These are phyloP conservation scores for Acanthacorydalis orientalis DNA, from an alignment of 2,888 invertebrate genomes.

Conservation along the genomic window DNA sequence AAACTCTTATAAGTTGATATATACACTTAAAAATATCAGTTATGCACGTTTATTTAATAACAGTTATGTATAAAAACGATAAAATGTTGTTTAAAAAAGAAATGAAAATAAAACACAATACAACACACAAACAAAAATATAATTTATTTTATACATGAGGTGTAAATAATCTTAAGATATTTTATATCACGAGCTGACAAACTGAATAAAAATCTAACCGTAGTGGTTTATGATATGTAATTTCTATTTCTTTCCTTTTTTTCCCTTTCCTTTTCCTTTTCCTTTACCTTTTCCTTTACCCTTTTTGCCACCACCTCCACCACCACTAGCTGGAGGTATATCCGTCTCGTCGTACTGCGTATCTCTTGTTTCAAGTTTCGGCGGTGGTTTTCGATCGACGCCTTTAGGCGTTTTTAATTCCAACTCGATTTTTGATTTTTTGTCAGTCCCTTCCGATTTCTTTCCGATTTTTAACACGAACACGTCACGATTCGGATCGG, in stretches of 20 bases:
- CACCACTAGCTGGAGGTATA: conserved; percentile 8
- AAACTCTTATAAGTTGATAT: too few species aligned
- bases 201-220: too few species aligned
- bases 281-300: conserved; percentile 8
- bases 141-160: too few species aligned
- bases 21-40: too few species aligned
- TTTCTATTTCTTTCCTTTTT: neutral
- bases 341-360: conserved; percentile 47
- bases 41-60: too few species aligned
- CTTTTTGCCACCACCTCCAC: conserved; percentile 9
- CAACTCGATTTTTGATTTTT: conserved; percentile 51
- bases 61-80: too few species aligned
- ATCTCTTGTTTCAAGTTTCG: conserved; percentile 43
- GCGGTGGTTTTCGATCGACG: conserved; percentile 36
- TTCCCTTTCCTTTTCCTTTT: conserved; percentile 6
- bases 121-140: too few species aligned
- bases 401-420: conserved; percentile 58
- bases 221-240: too few species aligned
- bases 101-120: too few species aligned
- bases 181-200: too few species aligned
- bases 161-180: too few species aligned
- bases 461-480: conserved; percentile 59
- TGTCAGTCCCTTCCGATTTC: conserved; percentile 50
- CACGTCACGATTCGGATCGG: conserved; percentile 52
- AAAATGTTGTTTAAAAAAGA: too few species aligned